Percentiles rank a stretch among this genome's conserved stretches.
Evolutionary conservation across 2,888 invertebrate genomes (phyloP).

Genomic region (Caenorhabditis sp.): DNA sequence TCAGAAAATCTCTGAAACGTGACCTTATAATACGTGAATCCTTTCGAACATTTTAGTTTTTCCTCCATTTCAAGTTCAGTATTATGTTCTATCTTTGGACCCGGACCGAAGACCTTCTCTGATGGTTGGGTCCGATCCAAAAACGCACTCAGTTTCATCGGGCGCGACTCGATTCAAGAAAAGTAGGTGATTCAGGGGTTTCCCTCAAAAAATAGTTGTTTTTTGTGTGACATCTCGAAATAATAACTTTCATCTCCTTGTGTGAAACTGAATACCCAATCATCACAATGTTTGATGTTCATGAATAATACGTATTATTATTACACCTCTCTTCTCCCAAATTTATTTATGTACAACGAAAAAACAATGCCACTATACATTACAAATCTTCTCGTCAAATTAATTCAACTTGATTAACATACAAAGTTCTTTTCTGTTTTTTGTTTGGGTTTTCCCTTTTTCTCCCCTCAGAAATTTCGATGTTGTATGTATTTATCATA

Average conservation of each 20-base stretch:
- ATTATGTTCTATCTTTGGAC: no score
- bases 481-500: background rate
- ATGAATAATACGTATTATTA: background rate
- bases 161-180: no score
- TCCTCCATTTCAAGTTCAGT: no score
- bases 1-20: no score
- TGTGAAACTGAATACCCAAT: background rate
- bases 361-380: background rate
- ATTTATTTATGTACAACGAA: background rate
- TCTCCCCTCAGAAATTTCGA: background rate
- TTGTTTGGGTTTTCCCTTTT: background rate
- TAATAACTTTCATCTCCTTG: background rate
- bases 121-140: no score
- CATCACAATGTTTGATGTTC: background rate
- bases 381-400: background rate
- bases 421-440: background rate
- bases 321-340: background rate
- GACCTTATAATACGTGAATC: no score
- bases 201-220: no score
- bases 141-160: no score
- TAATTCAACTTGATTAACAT: conserved; percentile 4
- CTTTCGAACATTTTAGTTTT: no score
- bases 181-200: no score
- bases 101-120: no score
- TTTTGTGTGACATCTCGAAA: no score